Conservation (phyloP, 30 jellyfish, hydroid and myxozoan species). For the Aurelia sp. region DNA sequence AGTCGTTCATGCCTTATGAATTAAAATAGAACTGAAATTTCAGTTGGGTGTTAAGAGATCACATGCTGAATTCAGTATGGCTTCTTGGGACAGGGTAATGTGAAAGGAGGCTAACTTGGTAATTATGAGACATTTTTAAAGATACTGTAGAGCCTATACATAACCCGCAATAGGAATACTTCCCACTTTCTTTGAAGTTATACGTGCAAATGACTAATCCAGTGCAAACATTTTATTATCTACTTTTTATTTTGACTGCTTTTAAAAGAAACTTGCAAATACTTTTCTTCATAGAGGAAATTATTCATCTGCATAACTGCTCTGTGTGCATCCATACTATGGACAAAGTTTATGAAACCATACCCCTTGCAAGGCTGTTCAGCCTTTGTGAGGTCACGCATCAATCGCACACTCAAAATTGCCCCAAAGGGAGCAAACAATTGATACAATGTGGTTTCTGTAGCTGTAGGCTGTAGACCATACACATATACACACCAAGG, state of each 20-base stretch:
- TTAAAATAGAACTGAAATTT: no score
- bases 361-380: constrained; percentile 99
- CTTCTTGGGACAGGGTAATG: no score
- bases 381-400: constrained; percentile 88
- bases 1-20: no score
- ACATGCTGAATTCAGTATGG: no score
- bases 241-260: constrained; percentile 40
- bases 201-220: background rate
- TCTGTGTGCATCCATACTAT: constrained; percentile 89
- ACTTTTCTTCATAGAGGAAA: constrained; percentile 85
- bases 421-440: constrained; percentile 99
- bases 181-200: background rate
- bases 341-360: constrained; percentile 93
- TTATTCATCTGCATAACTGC: constrained; percentile 89
- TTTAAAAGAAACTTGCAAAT: constrained; percentile 94
- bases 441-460: constrained; percentile 89
- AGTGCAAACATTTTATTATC: background rate
- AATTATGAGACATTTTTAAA: no score
- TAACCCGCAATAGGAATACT: background rate
- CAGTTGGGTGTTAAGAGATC: no score
- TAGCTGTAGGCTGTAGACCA: constrained; percentile 92
- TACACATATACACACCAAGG: constrained; percentile 95
- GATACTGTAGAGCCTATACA: no score
- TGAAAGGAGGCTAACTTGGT: no score
- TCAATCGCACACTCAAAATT: constrained; percentile 88